These are phyloP conservation scores for Athalia circularis DNA, from an alignment of 2,888 invertebrate species.

Conservation along the genomic window DNA sequence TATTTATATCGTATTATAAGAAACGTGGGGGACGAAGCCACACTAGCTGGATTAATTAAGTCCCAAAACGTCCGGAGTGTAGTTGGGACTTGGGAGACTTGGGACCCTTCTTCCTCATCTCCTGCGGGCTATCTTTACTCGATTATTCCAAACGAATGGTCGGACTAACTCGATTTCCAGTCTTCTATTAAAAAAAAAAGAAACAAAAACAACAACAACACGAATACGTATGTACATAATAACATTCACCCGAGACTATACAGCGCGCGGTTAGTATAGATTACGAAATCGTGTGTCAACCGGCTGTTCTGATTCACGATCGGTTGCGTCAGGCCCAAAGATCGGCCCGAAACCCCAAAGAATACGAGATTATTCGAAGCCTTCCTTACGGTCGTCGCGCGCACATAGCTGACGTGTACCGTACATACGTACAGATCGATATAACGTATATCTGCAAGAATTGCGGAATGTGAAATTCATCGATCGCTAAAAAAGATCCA, in stretches of 20 bases:
- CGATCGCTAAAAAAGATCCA: no score
- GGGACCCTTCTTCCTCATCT: not conserved
- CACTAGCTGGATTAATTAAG: conserved; percentile 16
- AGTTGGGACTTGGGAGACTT: not conserved
- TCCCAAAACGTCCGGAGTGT: not conserved
- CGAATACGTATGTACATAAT: no score
- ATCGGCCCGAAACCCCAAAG: not conserved
- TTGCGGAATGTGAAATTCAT: no score
- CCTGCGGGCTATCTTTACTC: conserved; percentile 16
- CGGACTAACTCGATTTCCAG: not conserved
- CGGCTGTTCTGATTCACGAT: conserved; percentile 39
- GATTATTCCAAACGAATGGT: conserved; percentile 32
- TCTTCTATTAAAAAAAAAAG: no score
- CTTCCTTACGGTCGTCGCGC: no score
- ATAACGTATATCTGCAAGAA: no score
- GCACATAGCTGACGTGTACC: no score
- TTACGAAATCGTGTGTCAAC: conserved; percentile 38
- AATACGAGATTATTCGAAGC: no score
- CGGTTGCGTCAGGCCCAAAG: conserved; percentile 35
- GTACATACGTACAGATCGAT: no score
- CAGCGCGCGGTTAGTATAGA: not conserved
- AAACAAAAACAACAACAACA: no score
- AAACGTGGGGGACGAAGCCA: not conserved
- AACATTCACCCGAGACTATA: not conserved
- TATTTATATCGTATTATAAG: not conserved